Base-by-base conservation (phyloP, 2,888 invertebrate species). In the Drosophila picticornis region DNA sequence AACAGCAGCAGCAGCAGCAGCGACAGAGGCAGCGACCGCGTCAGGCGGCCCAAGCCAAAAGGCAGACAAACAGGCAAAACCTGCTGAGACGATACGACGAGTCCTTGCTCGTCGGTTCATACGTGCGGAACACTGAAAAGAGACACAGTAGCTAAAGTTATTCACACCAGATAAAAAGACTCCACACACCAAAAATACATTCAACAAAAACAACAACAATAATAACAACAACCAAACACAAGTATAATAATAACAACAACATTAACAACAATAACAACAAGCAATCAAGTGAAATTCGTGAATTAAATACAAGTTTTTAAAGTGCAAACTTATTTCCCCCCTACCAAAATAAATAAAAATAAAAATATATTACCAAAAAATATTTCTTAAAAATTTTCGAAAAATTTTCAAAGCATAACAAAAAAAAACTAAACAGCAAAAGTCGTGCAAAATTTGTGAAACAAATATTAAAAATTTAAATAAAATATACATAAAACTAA, bases 81-180 rank as follows among this genome's bases (percentile, higher is more conserved):
- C 92, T 92, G 91, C 91, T 91, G 91, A 92, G 91, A 92, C 88
- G 91, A 85, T 87, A 92, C 88, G 92, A 84, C 92, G 92, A 92
- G 92, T 92, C 92, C 91, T 91, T 90, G 92, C 91, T 90, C 91
- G 92, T 91, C 92, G 92, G 90, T 91, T 88, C 92, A 91, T 84
- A 91, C 84, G 92, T 91, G 88, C 91, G 91, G 91, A 92, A 91
- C 90, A 77, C 75, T 81, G 64, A 77, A 74, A 36, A 76, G 72
- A 75, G 69, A 82, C 75, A 65, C 73, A 80, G 70, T 51, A 72
- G 56, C 70, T 76, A 62, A 82, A 77, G 53, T 76, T 73, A 66
- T 71, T 76, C 59, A 81, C 67, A 75, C 32, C 58, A 73, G 76
- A 63, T 63, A 50, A 65, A 57, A 56, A 75, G 70, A 80, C 71